Evolutionary conservation across 2,888 invertebrate species (phyloP).

Genomic region (Junonia oenone): DNA sequence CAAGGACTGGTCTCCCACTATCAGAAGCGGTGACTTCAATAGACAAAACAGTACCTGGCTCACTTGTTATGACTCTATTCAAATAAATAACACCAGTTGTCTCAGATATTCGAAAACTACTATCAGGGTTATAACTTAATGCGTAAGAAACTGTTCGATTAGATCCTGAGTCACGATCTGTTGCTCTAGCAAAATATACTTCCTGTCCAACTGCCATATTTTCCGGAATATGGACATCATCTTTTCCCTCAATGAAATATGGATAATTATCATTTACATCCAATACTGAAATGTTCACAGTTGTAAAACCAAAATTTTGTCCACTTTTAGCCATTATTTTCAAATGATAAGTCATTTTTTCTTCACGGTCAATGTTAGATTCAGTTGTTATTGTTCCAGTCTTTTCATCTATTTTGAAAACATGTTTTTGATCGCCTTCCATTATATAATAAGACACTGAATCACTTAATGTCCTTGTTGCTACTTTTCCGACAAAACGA

Average conservation of each 20-base stretch:
- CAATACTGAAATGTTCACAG: conserved; percentile 88
- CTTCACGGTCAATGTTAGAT: conserved; percentile 91
- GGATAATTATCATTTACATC: conserved; percentile 97
- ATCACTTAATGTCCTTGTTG: conserved; percentile 81
- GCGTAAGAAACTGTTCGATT: conserved; percentile 92
- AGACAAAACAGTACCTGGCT: conserved; percentile 84
- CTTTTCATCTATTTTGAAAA: conserved; percentile 89
- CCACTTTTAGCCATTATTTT: conserved; percentile 89
- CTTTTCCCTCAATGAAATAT: conserved; percentile 87
- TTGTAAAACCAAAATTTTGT: conserved; percentile 86
- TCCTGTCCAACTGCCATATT: conserved; percentile 96
- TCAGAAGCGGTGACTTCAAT: conserved; percentile 93
- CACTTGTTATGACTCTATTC: conserved; percentile 86
- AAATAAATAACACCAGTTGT: conserved; percentile 94
- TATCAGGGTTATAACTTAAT: conserved; percentile 88
- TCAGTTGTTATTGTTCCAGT: conserved; percentile 89
- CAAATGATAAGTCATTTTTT: conserved; percentile 86
- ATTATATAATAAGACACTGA: conserved; percentile 86
- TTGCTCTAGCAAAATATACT: conserved; percentile 91
- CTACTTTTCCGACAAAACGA: conserved; percentile 88
- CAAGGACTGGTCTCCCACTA: conserved; percentile 86
- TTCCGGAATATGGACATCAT: conserved; percentile 89
- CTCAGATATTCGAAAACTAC: conserved; percentile 90
- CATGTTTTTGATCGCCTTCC: conserved; percentile 87
- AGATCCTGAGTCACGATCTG: conserved; percentile 92